phyloP scores from a whole-genome alignment of 1,140 invertebrate genomes.

The Neodiprion pinetum region DNA sequence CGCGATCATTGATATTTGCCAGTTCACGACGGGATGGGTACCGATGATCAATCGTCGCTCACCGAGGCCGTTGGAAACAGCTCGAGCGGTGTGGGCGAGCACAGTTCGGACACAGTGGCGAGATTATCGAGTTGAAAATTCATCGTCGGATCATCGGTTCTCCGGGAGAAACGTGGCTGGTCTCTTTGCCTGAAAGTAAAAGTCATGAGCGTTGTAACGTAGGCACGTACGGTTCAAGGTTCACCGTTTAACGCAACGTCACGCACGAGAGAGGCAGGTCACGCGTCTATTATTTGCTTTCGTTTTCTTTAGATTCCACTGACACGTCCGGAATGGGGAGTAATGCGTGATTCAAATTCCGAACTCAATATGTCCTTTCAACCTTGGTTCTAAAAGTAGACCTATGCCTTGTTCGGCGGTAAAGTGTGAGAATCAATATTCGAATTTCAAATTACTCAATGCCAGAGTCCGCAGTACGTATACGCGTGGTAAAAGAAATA shows the following conservation, averaged over 20 bases:
- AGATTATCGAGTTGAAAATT: neutral
- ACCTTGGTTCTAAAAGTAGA: neutral
- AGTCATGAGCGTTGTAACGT: neutral
- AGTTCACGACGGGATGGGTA: neutral
- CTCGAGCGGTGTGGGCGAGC: neutral
- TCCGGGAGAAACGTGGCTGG: neutral
- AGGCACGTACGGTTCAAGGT: constrained; percentile 6
- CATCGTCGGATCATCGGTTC: neutral
- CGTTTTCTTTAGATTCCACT: neutral
- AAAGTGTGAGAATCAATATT: no score
- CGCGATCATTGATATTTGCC: neutral
- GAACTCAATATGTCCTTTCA: neutral
- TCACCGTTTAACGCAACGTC: neutral
- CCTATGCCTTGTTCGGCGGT: no score
- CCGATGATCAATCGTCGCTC: neutral
- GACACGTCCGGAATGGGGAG: neutral
- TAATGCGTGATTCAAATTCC: neutral
- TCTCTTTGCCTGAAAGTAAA: neutral
- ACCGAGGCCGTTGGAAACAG: neutral
- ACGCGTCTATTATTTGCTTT: neutral
- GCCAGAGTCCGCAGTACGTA: no score
- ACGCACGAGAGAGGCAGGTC: constrained; percentile 4
- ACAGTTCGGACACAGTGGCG: neutral
- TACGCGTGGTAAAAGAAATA: no score
- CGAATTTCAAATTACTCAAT: no score